Evolutionary conservation across 2,888 invertebrate species (phyloP), one percentile per base, ranked within the genome.

Genomic region (Drosophila colorata): DNA sequence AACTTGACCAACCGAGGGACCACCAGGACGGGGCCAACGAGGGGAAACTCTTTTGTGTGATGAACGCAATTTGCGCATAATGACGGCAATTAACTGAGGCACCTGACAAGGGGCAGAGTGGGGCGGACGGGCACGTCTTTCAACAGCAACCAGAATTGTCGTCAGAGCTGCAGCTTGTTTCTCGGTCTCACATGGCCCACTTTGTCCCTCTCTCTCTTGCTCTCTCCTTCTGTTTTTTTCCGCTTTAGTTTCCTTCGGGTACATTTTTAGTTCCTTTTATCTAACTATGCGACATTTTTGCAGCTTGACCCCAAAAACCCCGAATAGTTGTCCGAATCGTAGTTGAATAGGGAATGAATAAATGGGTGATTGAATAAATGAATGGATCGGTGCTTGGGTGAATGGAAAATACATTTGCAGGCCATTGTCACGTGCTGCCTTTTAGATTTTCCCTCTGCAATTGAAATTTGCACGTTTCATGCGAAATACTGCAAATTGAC

Each of bases 381-480:
- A 52, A 18, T 57, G 56, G 56, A 51, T 72, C 66, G 20, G 18
- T 48, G 55, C 18, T 9, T 20, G 31, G 38, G 18, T 70, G 57
- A 74, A 74, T 74, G 73, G 78, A 78, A 79, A 76, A 73, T 69
- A 74, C 79, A 79, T 77, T 83, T 77, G 49, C 72, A 31, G 67
- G 47, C 69, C 73, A 74, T 80, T 86, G 84, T 86, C 84, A 85
- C 84, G 87, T 86, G 74, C 79, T 83, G 78, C 68, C 81, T 81
- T 78, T 70, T 69, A 55, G 31, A 48, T 44, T 56, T n/a, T 11
- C 1, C 11, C 9, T 1, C 40, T 61, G 58, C 69, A 78, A 74
- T 70, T 74, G 59, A 58, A 73, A 57, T 61, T 73, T 43, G 43
- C 53, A 69, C 72, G 69, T 66, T 69, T 51, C 47, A 48, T 37